A percentile compares a stretch with the other conserved stretches of the same genome.
phyloP scores from a whole-genome alignment of 2,888 invertebrate species.

The Idaea biselata region DNA sequence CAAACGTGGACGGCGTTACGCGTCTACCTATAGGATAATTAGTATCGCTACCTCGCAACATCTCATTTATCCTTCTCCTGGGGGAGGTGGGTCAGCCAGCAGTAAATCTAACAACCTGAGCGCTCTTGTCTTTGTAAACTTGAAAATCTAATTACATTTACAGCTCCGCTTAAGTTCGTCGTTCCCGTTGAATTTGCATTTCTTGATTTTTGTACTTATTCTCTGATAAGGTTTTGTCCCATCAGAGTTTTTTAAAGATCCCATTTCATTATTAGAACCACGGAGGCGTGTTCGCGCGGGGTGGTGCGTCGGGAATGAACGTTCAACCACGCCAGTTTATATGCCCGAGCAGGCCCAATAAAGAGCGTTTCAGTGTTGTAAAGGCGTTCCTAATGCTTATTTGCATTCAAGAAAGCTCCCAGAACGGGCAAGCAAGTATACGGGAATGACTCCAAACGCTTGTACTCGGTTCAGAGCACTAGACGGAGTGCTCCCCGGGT shows the following conservation, averaged over 20 bases:
- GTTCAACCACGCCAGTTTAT: conserved; percentile 59
- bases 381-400: conserved; percentile 77
- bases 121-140: conserved; percentile 78
- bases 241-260: conserved; percentile 43
- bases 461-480: conserved; percentile 53
- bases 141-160: conserved; percentile 80
- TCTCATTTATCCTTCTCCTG: conserved; percentile 76
- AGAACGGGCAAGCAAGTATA: conserved; percentile 68
- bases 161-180: conserved; percentile 71
- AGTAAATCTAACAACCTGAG: conserved; percentile 79
- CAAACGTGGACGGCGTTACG: conserved; percentile 57
- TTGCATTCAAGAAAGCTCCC: conserved; percentile 77
- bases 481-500: conserved; percentile 72
- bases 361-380: conserved; percentile 73
- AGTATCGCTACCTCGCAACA: conserved; percentile 76
- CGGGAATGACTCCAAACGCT: conserved; percentile 57
- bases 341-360: conserved; percentile 70
- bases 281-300: conserved; percentile 37
- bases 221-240: conserved; percentile 57
- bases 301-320: conserved; percentile 48
- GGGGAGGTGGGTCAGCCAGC: conserved; percentile 76
- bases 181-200: conserved; percentile 72
- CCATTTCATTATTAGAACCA: conserved; percentile 37
- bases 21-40: conserved; percentile 75
- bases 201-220: conserved; percentile 63